Percentiles rank a stretch among this genome's conserved stretches.
phyloP scores from a whole-genome alignment of 2,797 vertebrate species.

The Muscicapa striata region DNA sequence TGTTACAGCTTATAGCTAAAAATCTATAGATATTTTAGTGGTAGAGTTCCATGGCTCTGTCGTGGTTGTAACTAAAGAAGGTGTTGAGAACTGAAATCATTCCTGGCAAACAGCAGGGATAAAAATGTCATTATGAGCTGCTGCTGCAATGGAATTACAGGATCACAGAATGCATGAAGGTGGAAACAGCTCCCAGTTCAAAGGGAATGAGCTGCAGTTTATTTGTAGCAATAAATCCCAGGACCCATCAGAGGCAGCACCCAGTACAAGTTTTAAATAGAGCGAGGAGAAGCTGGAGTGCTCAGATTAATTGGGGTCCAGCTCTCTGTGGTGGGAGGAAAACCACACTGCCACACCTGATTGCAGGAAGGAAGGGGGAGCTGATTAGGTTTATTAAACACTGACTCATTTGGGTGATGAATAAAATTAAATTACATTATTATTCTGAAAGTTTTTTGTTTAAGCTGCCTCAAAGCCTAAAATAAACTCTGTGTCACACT shows the following conservation, averaged over 20 bases:
- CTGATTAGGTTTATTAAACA: slow-evolving; percentile 2
- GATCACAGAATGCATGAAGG: accelerated
- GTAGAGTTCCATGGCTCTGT: background rate
- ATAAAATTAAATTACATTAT: background rate
- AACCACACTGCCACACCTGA: background rate
- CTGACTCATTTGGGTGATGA: background rate
- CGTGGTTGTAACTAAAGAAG: background rate
- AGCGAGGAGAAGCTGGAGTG: background rate
- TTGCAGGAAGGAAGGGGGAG: background rate
- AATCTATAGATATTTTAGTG: background rate
- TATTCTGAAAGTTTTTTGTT: background rate
- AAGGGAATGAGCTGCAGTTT: background rate
- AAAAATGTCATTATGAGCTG: background rate
- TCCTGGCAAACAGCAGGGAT: background rate
- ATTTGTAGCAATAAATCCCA: background rate
- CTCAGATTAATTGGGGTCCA: background rate
- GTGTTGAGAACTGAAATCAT: background rate
- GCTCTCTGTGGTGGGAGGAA: background rate
- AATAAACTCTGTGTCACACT: background rate
- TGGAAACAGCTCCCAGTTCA: background rate
- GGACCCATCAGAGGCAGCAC: accelerated
- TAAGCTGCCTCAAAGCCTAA: background rate
- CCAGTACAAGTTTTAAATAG: background rate
- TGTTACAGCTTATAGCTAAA: background rate
- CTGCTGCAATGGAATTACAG: background rate